Conservation (phyloP, 1,140 invertebrate genomes). For the Calephelis virginiensis region DNA sequence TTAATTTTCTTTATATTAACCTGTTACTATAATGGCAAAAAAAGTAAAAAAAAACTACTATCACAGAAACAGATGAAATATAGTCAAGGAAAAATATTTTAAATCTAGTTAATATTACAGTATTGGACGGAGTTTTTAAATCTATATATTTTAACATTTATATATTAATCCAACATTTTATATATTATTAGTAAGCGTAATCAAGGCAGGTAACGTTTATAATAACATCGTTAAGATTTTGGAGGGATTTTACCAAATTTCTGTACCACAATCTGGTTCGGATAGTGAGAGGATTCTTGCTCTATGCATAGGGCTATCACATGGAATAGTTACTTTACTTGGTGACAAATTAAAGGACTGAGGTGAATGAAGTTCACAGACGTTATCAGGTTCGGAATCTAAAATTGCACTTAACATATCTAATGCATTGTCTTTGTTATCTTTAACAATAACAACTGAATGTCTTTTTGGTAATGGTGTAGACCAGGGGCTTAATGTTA, state of each 20-base stretch:
- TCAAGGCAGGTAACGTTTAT: slow-evolving; percentile 39
- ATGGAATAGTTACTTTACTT: slow-evolving; percentile 78
- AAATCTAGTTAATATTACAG: slow-evolving; percentile 27
- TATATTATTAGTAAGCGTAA: slow-evolving; percentile 40
- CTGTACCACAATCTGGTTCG: slow-evolving; percentile 82
- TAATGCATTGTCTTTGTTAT: slow-evolving; percentile 56
- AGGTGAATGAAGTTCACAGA: slow-evolving; percentile 60
- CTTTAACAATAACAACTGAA: slow-evolving; percentile 55
- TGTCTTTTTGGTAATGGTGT: slow-evolving; percentile 66
- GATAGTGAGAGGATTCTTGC: slow-evolving; percentile 79
- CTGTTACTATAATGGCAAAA: slow-evolving; percentile 10
- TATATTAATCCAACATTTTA: slow-evolving; percentile 10
- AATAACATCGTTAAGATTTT: background rate
- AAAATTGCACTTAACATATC: slow-evolving; percentile 66
- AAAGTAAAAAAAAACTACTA: slow-evolving; percentile 41
- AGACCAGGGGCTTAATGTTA: slow-evolving; percentile 68
- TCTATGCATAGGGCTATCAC: slow-evolving; percentile 75
- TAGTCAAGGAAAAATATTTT: slow-evolving; percentile 50
- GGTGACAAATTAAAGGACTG: slow-evolving; percentile 66
- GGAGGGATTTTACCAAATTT: slow-evolving; percentile 83
- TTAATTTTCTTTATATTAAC: background rate
- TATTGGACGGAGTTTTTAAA: slow-evolving; percentile 42
- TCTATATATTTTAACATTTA: slow-evolving; percentile 21
- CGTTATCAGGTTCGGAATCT: slow-evolving; percentile 73
- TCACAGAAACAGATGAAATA: slow-evolving; percentile 51